Evolutionary conservation across 2,113 vertebrate genomes (phyloP), one percentile per base, ranked within the genome.

Genomic region (Panthera uncia): DNA sequence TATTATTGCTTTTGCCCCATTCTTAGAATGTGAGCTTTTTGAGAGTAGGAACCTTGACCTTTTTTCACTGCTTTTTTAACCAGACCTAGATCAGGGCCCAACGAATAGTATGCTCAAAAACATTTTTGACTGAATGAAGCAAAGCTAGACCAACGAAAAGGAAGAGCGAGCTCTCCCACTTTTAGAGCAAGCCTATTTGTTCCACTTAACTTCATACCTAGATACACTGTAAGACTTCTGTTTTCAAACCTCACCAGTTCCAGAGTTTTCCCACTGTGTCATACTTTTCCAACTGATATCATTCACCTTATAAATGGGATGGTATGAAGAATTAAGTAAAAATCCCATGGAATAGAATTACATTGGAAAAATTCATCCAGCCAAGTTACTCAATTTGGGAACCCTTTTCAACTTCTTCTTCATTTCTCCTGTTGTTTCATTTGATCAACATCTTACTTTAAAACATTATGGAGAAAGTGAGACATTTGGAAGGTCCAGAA

Each of bases 401-500:
- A 48, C 4, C 6, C 33, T 74, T 83, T 88, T 84, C 80, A n/a
- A 41, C 23, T 90, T 19, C 68, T 69, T 36, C 68, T 69, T 94
- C 33, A 29, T 71, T 84, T 95, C 50, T 89, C 65, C 83, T 71
- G 23, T 57, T 57, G 69, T 80, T 91, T 50, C 36, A 15, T 86
- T 89, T 89, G 74, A 89, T 91, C 27, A 69, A 38, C 25, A 31
- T 91, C 74, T 82, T 55, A 25, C 21, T 90, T 92, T 92, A 41
- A 81, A 29, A 23, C 15, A 25, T 65, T 48, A 1, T 55, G 23
- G 74, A 86, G 79, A 92, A 92, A 88, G 76, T 3, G 31, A 90
- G 80, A 18, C 41, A 1, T 90, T 36, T 80, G 90, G 84, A 68
- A 89, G 61, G n/a, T 48, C 7, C 6, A 9, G 48, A 29, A 76